Base-by-base conservation (phyloP, 2,888 invertebrate species). In the Flexamia atlantica region DNA sequence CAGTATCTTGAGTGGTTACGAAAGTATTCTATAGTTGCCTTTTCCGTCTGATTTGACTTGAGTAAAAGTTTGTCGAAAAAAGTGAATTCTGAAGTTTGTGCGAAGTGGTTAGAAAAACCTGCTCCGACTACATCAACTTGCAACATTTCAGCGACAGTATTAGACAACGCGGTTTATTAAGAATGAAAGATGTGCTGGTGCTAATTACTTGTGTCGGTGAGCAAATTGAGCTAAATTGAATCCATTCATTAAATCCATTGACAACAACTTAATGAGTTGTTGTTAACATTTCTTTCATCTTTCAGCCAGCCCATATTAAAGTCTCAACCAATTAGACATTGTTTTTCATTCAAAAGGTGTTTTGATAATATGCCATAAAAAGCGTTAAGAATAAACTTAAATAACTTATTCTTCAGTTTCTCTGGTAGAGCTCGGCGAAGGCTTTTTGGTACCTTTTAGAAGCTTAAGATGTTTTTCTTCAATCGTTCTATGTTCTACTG, bases 221-320 rank as follows among this genome's bases (percentile, higher is more conserved):
- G 50, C 76, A 76, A 28, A 50, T 50, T 76, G 76, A 1, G 2
- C 50, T 3, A 76, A 23, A 50, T 46, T 50, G 25, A 76, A 76
- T 40, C 50, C 76, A 40, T 50, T 42, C 76, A 76, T 76, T 50
- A 76, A 25, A 25, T 76, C 76, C n/a, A 14, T 50, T 50, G 50
- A 28, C 25, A n/a, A n/a, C n/a, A n/a, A n/a, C n/a, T n/a, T n/a
- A n/a, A n/a, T n/a, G n/a, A n/a, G n/a, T n/a, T n/a, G n/a, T 50
- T 76, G 36, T 28, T 5, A 28, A 1, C 36, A 25, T 76, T 28
- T 28, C 4, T n/a, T 3, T 28, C 36, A 3, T 25, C 1, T 50
- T 46, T 23, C 25, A 25, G 50, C 76, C 76, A 76, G 50, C 50
- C 40, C 25, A 76, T 76, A 76, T 76, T 76, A 7, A 72, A 76